These are phyloP conservation scores for Drosophila pseudotakahashii DNA, from an alignment of 2,888 invertebrate genomes.

Conservation along the genomic window DNA sequence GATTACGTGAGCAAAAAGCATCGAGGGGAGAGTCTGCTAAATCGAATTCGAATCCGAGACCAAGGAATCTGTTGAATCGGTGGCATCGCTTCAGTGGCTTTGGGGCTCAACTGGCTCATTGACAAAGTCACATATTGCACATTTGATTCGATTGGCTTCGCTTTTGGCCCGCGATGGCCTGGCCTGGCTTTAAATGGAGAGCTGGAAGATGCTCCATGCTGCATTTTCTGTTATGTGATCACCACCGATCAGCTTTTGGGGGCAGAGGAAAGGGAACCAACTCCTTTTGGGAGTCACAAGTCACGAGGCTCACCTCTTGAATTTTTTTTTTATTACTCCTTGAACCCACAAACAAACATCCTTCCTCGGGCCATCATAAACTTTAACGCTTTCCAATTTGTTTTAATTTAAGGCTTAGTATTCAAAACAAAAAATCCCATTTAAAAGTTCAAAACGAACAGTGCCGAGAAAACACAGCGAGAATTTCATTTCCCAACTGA, in stretches of 20 bases:
- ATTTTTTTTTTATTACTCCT: not conserved
- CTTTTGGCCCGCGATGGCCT: conserved; percentile 29
- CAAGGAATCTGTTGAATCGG: not conserved
- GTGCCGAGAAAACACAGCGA: too few species aligned
- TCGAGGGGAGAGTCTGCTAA: not conserved
- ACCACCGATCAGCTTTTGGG: not conserved
- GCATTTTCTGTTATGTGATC: conserved; percentile 30
- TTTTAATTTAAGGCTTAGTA: too few species aligned
- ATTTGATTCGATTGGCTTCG: conserved; percentile 46
- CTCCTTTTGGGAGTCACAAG: not conserved
- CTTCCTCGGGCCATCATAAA: too few species aligned
- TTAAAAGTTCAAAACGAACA: too few species aligned
- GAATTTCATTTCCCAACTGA: too few species aligned
- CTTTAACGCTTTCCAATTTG: too few species aligned
- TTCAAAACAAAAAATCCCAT: too few species aligned
- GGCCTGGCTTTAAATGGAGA: conserved; percentile 26
- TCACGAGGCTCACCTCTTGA: not conserved
- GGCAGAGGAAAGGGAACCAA: conserved; percentile 3
- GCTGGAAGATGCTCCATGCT: not conserved
- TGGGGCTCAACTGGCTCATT: conserved; percentile 27
- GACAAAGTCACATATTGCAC: conserved; percentile 49
- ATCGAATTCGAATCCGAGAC: not conserved
- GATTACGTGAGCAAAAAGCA: conserved; percentile 66
- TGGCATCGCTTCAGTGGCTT: conserved; percentile 10
- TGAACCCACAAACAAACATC: not conserved